Percentiles rank a stretch among this genome's conserved stretches.
Evolutionary conservation across 2,113 vertebrate species (phyloP).

Genomic region (Tachysurus fulvidraco): DNA sequence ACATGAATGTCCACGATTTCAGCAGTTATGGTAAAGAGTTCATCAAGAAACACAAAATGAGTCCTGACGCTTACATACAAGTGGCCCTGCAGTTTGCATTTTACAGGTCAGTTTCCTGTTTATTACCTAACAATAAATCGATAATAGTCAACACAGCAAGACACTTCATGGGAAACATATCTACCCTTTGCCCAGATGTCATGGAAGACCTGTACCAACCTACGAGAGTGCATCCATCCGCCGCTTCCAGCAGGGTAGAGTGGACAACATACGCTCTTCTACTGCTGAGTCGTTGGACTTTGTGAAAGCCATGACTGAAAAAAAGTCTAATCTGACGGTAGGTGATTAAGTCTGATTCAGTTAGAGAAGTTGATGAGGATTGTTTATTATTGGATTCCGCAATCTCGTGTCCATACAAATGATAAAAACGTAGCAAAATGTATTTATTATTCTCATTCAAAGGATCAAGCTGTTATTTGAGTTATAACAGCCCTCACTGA

Average conservation of each 20-base stretch:
- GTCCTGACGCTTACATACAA: constrained; percentile 93
- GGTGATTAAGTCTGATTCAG: constrained; percentile 38
- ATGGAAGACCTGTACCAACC: constrained; percentile 80
- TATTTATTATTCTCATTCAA: background rate
- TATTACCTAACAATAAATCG: background rate
- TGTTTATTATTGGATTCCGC: background rate
- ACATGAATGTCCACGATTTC: constrained; percentile 86
- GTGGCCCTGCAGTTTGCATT: constrained; percentile 90
- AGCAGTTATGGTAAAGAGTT: constrained; percentile 88
- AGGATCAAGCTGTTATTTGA: background rate
- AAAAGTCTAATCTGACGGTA: constrained; percentile 69
- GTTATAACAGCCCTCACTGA: no score
- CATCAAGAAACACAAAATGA: constrained; percentile 92
- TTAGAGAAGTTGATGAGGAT: background rate
- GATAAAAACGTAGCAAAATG: background rate
- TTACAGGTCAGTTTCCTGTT: constrained; percentile 78
- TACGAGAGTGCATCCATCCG: constrained; percentile 97
- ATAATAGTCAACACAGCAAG: background rate
- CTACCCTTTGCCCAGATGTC: constrained; percentile 72
- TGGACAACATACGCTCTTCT: constrained; percentile 95
- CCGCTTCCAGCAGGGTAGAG: constrained; percentile 86
- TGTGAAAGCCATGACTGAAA: constrained; percentile 82
- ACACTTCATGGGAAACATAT: background rate
- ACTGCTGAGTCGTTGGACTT: constrained; percentile 85
- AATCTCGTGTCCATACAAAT: background rate